These are phyloP conservation scores for Hyles lineata DNA, from an alignment of 2,888 invertebrate genomes.

Conservation along the genomic window DNA sequence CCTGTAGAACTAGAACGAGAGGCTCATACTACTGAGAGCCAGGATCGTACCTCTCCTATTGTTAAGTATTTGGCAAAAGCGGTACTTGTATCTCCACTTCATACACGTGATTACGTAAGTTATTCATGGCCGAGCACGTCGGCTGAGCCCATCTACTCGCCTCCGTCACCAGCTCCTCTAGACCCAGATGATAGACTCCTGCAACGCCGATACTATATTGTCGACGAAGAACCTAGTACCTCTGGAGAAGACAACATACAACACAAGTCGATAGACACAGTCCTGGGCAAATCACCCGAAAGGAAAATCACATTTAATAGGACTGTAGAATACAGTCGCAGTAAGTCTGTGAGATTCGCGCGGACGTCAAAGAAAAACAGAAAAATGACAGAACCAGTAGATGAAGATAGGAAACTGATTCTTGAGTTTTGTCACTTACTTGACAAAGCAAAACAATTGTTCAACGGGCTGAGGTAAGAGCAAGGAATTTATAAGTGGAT, in stretches of 20 bases:
- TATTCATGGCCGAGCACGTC: not conserved
- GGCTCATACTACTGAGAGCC: too few species aligned
- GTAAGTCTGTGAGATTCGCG: too few species aligned
- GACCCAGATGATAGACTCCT: not conserved
- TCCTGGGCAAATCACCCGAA: too few species aligned
- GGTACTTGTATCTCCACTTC: not conserved
- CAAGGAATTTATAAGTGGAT: not conserved
- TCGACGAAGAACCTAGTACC: not conserved
- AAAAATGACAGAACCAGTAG: not conserved
- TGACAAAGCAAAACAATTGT: constrained; percentile 98
- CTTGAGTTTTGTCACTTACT: constrained; percentile 98
- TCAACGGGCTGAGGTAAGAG: constrained; percentile 95
- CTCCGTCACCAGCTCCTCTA: not conserved
- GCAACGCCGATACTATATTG: not conserved
- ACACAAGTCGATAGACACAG: too few species aligned
- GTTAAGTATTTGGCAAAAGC: not conserved
- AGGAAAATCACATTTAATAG: too few species aligned
- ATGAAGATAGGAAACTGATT: constrained; percentile 94
- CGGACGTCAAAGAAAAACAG: not conserved
- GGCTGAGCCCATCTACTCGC: not conserved
- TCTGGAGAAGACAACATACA: too few species aligned
- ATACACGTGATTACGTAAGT: not conserved
- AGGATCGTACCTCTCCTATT: not conserved
- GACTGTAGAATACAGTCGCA: too few species aligned
- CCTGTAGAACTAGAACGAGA: too few species aligned